Evolutionary conservation across 2,113 vertebrate genomes (phyloP), one percentile per base, ranked within the genome.

Genomic region (Otis tarda): DNA sequence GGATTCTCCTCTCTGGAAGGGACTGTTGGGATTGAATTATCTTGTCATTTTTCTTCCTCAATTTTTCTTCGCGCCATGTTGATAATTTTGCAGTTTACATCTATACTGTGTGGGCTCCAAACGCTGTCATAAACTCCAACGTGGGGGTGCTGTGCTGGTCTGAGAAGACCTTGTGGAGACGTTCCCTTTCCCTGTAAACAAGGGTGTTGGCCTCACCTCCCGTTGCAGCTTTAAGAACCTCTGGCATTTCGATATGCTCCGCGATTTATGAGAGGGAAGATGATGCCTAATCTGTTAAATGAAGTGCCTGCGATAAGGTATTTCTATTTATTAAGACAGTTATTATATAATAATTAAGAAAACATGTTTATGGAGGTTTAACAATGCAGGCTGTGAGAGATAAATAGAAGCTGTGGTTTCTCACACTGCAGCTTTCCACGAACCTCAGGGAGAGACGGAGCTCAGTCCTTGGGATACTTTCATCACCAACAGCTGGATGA

Each of bases 311-410:
- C 30, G 61, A 74, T 83, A 69, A 88, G 67, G 83, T 35, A 43
- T 94, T 96, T 90, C 76, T 82, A 90, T 95, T 93, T 93, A 82
- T 92, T 94, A 82, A 90, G 82, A 57, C 80, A 73, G 76, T 93
- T 93, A 89, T 93, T 91, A 91, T 73, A 55, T 79, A 90, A 87
- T 89, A 96, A 97, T 96, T 97, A 97, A 94, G 87, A 70, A 94
- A 94, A 86, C 68, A 7, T 88, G 75, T 95, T 95, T 83, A 89
- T 89, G 90, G 68, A 68, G 73, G 65, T 88, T 93, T 95, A 89
- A 76, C 57, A 67, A 2, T 43, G 74, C 67, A 85, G 76, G 61
- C 89, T 82, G 64, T 53, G 76, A 70, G 91, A 94, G 85, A 89
- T 12, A 87, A 95, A 83, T 50, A 81, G 71, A 82, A 83, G 76